Evolutionary conservation across 2,113 vertebrate genomes (phyloP).

Genomic region (Ameiurus melas): DNA sequence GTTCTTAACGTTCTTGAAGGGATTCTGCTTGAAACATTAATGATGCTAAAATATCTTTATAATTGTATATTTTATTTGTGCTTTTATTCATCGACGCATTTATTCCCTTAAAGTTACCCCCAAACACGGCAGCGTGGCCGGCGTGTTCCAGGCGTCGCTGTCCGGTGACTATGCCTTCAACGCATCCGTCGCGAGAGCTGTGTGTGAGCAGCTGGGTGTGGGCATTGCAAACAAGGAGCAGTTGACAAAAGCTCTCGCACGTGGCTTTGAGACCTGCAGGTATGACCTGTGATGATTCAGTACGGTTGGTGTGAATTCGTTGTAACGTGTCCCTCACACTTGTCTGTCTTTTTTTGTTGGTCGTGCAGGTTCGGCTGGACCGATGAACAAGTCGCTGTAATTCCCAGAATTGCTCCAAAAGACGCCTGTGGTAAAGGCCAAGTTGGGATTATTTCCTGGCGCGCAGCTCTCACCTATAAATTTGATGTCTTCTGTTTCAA

Average conservation of each 20-base stretch:
- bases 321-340: neutral
- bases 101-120: constrained; percentile 59
- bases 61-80: too few species aligned
- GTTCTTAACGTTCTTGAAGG: neutral
- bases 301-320: neutral
- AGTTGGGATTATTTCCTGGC: constrained; percentile 76
- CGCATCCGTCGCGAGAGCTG: constrained; percentile 71
- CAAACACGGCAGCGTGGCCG: constrained; percentile 70
- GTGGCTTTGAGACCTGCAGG: constrained; percentile 89
- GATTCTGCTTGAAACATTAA: neutral
- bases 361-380: constrained; percentile 87
- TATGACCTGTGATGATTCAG: constrained; percentile 53
- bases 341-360: too few species aligned
- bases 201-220: constrained; percentile 73
- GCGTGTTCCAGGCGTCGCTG: constrained; percentile 70
- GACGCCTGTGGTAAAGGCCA: constrained; percentile 76
- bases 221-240: constrained; percentile 77
- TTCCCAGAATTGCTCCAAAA: constrained; percentile 78
- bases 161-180: constrained; percentile 63
- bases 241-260: constrained; percentile 69
- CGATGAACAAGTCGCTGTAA: constrained; percentile 74
- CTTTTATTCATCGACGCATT: neutral
- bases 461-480: fast-evolving
- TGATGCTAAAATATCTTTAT: neutral
- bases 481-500: constrained; percentile 84